Conservation (phyloP, 2,888 invertebrate genomes). For the Drosophila ezoana region DNA sequence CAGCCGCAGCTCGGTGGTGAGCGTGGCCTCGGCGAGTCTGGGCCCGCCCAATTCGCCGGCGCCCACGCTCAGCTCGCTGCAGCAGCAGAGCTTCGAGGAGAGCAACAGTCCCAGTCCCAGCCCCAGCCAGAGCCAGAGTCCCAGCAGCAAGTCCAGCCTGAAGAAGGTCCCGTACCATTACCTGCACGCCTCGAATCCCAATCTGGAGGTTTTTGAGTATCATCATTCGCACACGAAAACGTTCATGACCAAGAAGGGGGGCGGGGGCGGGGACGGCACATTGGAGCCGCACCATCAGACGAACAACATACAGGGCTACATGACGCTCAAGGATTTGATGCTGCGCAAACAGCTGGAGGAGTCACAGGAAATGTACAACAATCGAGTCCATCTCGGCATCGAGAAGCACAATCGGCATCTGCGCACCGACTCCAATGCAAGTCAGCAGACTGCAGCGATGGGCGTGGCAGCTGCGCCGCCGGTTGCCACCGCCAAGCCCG, state of each 20-base stretch:
- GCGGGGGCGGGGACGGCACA: conserved; percentile 80
- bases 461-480: background rate
- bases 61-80: conserved; percentile 64
- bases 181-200: conserved; percentile 90
- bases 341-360: conserved; percentile 91
- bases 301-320: conserved; percentile 88
- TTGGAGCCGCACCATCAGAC: conserved; percentile 82
- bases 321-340: conserved; percentile 93
- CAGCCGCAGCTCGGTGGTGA: conserved; percentile 76
- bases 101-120: conserved; percentile 70
- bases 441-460: conserved; percentile 47
- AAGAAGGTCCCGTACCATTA: conserved; percentile 86
- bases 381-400: conserved; percentile 86
- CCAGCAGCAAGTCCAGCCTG: conserved; percentile 81
- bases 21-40: conserved; percentile 53
- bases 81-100: conserved; percentile 72
- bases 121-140: conserved; percentile 74
- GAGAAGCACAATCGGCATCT: conserved; percentile 83
- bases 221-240: conserved; percentile 83
- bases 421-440: conserved; percentile 71
- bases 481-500: conserved; percentile 31
- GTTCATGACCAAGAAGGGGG: conserved; percentile 84
- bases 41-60: conserved; percentile 80
- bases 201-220: conserved; percentile 87
- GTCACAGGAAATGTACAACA: conserved; percentile 87